These are phyloP conservation scores for Myrmecobius fasciatus DNA, from an alignment of 2,113 vertebrate genomes.

Conservation along the genomic window DNA sequence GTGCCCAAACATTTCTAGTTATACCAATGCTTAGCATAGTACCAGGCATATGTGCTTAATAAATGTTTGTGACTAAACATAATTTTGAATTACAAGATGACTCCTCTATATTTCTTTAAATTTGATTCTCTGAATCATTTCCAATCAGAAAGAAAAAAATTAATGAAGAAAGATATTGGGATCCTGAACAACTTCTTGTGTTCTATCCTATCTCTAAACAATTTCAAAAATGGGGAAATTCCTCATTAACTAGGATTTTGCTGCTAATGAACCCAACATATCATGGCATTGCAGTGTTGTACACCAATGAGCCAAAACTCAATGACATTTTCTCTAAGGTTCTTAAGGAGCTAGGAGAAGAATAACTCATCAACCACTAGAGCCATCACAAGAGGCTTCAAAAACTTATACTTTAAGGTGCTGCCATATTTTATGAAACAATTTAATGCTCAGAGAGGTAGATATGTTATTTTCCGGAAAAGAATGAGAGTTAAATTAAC, in stretches of 20 bases:
- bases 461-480: not conserved
- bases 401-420: not conserved
- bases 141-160: not conserved
- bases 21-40: not conserved
- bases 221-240: not conserved
- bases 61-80: not conserved
- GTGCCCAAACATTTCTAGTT: not conserved
- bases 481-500: not conserved
- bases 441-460: not conserved
- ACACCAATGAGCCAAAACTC: not conserved
- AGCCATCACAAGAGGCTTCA: not conserved
- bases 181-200: not conserved
- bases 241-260: not conserved
- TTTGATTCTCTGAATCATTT: not conserved
- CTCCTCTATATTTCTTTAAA: not conserved
- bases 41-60: not conserved
- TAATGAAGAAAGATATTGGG: not conserved
- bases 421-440: not conserved
- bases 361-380: not conserved
- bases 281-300: not conserved
- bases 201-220: not conserved
- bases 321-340: not conserved
- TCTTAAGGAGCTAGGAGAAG: not conserved
- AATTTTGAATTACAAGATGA: not conserved
- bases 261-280: not conserved